These are phyloP conservation scores for Cantharis lateralis DNA, from an alignment of 2,888 invertebrate genomes.

Conservation along the genomic window DNA sequence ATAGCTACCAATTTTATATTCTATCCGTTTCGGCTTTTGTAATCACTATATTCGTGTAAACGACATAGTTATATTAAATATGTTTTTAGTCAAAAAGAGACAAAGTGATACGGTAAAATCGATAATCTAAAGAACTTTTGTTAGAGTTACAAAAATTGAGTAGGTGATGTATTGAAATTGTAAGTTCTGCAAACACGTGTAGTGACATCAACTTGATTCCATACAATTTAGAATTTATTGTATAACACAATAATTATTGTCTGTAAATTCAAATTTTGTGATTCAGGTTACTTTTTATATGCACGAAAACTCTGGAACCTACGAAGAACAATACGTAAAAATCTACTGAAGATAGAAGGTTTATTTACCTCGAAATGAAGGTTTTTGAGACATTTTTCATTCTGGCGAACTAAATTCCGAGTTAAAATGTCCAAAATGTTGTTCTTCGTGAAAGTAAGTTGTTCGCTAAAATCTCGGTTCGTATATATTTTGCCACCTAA, in stretches of 20 bases:
- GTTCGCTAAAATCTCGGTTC: too few species aligned
- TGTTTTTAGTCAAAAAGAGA: slow-evolving; percentile 31
- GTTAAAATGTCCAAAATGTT: too few species aligned
- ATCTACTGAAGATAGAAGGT: too few species aligned
- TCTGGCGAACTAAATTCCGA: too few species aligned
- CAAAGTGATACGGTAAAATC: slow-evolving; percentile 32
- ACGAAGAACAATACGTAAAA: too few species aligned
- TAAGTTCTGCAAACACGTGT: neutral
- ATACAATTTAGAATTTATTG: neutral
- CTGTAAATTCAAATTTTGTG: neutral
- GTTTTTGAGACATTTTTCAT: too few species aligned
- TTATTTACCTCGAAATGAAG: too few species aligned
- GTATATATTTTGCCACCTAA: too few species aligned
- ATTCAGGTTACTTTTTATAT: neutral
- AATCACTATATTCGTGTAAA: slow-evolving; percentile 7
- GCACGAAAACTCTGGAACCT: too few species aligned
- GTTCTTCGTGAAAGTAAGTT: too few species aligned
- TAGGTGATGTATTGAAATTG: neutral
- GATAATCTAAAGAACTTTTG: slow-evolving; percentile 33
- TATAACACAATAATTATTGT: neutral
- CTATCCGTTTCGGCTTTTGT: slow-evolving; percentile 10
- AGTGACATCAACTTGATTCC: neutral
- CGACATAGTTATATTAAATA: slow-evolving; percentile 7
- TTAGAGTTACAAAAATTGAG: slow-evolving; percentile 29
- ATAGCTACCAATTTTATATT: slow-evolving; percentile 2